Evolutionary conservation across 1,140 invertebrate species (phyloP), one percentile per base, ranked within the genome.

Genomic region (Colletes latitarsis): DNA sequence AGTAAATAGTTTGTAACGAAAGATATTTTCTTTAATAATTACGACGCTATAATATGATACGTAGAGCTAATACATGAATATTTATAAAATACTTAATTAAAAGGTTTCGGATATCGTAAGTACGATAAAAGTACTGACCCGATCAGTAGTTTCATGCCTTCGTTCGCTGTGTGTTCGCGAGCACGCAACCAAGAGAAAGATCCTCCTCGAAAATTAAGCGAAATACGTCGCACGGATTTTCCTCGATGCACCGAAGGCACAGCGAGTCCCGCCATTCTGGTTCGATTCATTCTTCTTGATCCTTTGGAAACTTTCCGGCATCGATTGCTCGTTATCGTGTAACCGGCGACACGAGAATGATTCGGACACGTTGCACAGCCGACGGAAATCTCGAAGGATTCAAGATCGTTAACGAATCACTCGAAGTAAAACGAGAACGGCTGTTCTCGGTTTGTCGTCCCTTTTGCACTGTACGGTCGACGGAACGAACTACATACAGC

Each of bases 131-230:
- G 53, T 83, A 89, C 87, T 86, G 66, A 89, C 88, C 88, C 84
- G n/a, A 89, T 82, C 60, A 89, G 76, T 10, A 89, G 76, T 12
- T 58, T 84, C 17, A 58, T 74, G 12, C 81, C 82, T 83, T 89
- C 88, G 41, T 53, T n/a, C 17, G 57, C 64, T 57, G 30, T 39
- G 30, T 63, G 63, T 63, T 62, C 63, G 12, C 64, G 53, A 64
- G 62, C 8, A 19, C 83, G 53, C 10, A 30, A 46, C 52, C 19
- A 62, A 46, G 6, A 8, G 52, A 43, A 39, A 78, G 71, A 30
- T 58, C n/a, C 19, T 19, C 49, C 21, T 55, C 70, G 21, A 77
- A 62, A 76, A 73, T 75, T 64, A 6, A 64, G 39, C 19, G 66
- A 67, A 19, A 71, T 85, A 39, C 68, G 68, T 69, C 30, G 30